phyloP scores from a whole-genome alignment of 2,888 invertebrate genomes.

The Antheraea yamamai region DNA sequence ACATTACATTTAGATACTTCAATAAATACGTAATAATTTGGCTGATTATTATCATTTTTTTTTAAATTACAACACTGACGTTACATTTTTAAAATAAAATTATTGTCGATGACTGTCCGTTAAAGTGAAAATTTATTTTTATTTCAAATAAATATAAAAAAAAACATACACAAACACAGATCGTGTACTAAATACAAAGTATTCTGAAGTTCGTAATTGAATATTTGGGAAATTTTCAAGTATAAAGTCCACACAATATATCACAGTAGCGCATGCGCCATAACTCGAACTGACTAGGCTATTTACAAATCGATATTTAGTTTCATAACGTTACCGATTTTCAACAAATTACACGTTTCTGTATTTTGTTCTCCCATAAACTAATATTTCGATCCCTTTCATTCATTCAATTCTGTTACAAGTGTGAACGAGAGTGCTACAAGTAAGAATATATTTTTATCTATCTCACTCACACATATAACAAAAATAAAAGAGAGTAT shows the following conservation, averaged over 20 bases:
- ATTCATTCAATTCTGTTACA: background rate
- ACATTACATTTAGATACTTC: constrained; percentile 60
- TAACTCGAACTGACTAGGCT: constrained; percentile 69
- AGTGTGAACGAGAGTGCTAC: background rate
- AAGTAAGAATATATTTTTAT: background rate
- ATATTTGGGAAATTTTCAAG: constrained; percentile 30
- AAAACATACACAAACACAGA: background rate
- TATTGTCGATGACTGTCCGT: constrained; percentile 27
- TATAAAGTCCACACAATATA: constrained; percentile 39
- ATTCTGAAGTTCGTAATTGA: constrained; percentile 32
- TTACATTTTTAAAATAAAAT: constrained; percentile 21
- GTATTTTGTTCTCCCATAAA: background rate
- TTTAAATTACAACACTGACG: constrained; percentile 19
- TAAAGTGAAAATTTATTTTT: background rate
- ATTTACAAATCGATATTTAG: constrained; percentile 28
- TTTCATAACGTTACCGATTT: constrained; percentile 2
- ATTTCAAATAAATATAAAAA: background rate
- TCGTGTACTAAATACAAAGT: background rate
- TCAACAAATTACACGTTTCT: background rate
- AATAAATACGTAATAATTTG: constrained; percentile 76
- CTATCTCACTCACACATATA: background rate
- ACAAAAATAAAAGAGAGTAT: background rate
- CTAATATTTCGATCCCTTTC: background rate
- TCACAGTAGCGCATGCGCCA: constrained; percentile 64
- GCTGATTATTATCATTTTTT: constrained; percentile 41